These are phyloP conservation scores for Catagonus wagneri DNA, from an alignment of 2,113 vertebrate species.

Conservation along the genomic window DNA sequence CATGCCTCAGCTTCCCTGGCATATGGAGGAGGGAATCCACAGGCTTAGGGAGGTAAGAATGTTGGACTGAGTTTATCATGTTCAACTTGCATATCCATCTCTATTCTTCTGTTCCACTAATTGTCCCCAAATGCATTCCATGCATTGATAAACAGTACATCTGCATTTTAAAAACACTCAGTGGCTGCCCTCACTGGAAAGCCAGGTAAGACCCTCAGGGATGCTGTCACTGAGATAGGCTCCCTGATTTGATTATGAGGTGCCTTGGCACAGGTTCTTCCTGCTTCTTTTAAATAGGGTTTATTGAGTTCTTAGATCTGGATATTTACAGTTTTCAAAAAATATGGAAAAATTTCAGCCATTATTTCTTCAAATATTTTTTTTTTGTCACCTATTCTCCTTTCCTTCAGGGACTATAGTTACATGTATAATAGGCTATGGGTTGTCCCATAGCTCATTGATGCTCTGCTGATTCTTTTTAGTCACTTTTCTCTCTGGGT, in stretches of 20 bases:
- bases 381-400: not conserved
- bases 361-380: slow-evolving; percentile 26
- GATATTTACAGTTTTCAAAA: not conserved
- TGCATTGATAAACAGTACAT: not conserved
- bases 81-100: not conserved
- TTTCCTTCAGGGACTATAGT: not conserved
- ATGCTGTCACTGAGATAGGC: not conserved
- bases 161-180: not conserved
- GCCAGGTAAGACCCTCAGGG: not conserved
- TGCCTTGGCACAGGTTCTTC: not conserved
- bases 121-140: not conserved
- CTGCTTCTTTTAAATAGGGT: not conserved
- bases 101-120: not conserved
- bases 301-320: slow-evolving; percentile 5
- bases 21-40: not conserved
- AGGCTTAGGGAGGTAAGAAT: not conserved
- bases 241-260: not conserved
- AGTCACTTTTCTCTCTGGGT: not conserved
- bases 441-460: not conserved
- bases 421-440: not conserved
- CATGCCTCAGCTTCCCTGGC: not conserved
- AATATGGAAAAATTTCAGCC: not conserved
- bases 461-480: not conserved
- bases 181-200: not conserved
- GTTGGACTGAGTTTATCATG: not conserved